These are phyloP conservation scores for Drosophila simulans DNA, from an alignment of 1,140 invertebrate genomes.

Conservation along the genomic window DNA sequence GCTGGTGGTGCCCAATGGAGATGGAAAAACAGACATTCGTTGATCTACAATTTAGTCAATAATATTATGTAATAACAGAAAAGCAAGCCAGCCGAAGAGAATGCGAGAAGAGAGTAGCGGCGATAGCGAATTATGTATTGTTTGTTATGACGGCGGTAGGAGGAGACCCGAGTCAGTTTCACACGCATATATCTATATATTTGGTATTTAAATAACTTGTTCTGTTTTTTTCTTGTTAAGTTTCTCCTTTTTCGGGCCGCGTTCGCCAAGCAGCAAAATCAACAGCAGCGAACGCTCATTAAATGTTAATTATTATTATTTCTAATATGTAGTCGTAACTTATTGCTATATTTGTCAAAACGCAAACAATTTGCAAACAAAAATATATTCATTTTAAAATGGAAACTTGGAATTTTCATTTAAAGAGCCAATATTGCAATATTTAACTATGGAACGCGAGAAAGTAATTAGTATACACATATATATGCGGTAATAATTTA, in stretches of 20 bases:
- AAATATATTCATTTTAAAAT: constrained; percentile 62
- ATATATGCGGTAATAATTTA: no score
- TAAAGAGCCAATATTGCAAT: not conserved
- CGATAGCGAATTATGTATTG: constrained; percentile 32
- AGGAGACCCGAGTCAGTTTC: constrained; percentile 20
- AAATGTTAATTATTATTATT: constrained; percentile 77
- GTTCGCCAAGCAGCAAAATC: constrained; percentile 27
- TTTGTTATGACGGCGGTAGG: constrained; percentile 47
- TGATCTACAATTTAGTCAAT: constrained; percentile 82
- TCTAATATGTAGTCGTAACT: constrained; percentile 72
- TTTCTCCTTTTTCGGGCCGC: constrained; percentile 53
- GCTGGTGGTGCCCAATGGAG: constrained; percentile 28
- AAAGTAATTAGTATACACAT: no score
- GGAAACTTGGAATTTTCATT: not conserved
- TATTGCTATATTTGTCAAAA: constrained; percentile 66
- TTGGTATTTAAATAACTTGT: constrained; percentile 56
- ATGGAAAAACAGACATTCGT: constrained; percentile 73
- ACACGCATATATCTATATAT: constrained; percentile 40
- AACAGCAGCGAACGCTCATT: constrained; percentile 64
- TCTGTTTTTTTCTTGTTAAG: constrained; percentile 59
- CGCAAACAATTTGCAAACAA: constrained; percentile 58
- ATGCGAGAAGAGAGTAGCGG: constrained; percentile 3
- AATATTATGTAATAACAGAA: constrained; percentile 61
- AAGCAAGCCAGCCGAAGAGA: constrained; percentile 2
- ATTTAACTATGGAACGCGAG: not conserved